These are phyloP conservation scores for Catharus bicknelli DNA, from an alignment of 2,113 vertebrate species.

Conservation along the genomic window DNA sequence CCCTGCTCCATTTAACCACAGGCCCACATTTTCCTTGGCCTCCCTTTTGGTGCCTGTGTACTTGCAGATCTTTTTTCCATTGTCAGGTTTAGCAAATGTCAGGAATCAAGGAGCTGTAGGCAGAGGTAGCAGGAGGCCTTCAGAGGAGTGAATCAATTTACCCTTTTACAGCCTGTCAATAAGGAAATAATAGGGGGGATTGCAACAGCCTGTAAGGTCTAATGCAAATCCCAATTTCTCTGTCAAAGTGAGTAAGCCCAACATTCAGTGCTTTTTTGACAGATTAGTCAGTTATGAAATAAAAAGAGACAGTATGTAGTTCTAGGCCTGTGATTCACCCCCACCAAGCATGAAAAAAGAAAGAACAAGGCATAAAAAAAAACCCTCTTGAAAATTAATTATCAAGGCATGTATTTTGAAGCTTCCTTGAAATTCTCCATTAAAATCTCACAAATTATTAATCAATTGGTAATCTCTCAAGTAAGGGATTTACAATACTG, in stretches of 20 bases:
- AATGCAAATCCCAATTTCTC: background rate
- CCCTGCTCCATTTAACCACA: background rate
- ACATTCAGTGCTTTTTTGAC: background rate
- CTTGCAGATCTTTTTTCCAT: background rate
- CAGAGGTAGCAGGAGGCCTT: background rate
- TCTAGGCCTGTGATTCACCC: background rate
- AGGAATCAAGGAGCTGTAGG: background rate
- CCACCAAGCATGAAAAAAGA: background rate
- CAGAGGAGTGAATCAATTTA: background rate
- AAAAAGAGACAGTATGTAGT: background rate
- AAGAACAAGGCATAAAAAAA: background rate
- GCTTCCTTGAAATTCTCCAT: background rate
- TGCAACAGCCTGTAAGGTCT: background rate
- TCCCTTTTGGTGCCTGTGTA: background rate
- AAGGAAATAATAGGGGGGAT: background rate
- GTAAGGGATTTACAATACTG: background rate
- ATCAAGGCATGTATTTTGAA: background rate
- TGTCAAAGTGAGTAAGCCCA: background rate
- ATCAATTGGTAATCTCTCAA: background rate
- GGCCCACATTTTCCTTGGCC: background rate
- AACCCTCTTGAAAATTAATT: background rate
- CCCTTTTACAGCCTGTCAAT: background rate
- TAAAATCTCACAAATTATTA: background rate
- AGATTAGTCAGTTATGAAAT: background rate
- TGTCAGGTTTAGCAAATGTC: background rate